Evolutionary conservation across 92 coral and sea anemone genomes (phyloP).

Genomic region (Umimayanthus chanpuru): DNA sequence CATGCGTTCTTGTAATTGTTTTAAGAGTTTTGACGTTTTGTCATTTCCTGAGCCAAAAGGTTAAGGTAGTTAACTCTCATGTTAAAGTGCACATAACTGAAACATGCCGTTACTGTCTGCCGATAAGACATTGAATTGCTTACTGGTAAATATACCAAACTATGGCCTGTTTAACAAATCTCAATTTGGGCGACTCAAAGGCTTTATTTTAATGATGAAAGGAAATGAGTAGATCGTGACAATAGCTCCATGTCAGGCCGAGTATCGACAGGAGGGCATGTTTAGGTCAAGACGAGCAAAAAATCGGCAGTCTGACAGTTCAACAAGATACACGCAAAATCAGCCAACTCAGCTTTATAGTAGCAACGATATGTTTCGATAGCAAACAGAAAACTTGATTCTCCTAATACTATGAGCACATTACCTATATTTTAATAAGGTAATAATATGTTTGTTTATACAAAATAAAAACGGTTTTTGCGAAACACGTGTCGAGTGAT

Average conservation of each 20-base stretch:
- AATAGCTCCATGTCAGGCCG: not conserved
- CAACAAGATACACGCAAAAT: not conserved
- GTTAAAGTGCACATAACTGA: no score
- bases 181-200: no score
- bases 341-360: no score
- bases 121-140: no score
- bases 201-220: no score
- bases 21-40: no score
- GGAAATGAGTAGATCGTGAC: not conserved
- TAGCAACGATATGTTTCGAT: not conserved
- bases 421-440: not conserved
- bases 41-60: no score
- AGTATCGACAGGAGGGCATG: not conserved
- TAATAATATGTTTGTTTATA: not conserved
- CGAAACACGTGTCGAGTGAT: slow-evolving; percentile 10
- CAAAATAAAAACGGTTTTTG: not conserved
- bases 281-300: not conserved
- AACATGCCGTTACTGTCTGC: no score
- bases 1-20: not conserved
- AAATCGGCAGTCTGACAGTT: not conserved
- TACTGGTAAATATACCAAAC: no score
- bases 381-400: no score
- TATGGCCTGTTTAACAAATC: no score
- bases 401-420: not conserved
- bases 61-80: no score